phyloP scores from a whole-genome alignment of 2,113 vertebrate genomes.

The Lutjanus erythropterus region DNA sequence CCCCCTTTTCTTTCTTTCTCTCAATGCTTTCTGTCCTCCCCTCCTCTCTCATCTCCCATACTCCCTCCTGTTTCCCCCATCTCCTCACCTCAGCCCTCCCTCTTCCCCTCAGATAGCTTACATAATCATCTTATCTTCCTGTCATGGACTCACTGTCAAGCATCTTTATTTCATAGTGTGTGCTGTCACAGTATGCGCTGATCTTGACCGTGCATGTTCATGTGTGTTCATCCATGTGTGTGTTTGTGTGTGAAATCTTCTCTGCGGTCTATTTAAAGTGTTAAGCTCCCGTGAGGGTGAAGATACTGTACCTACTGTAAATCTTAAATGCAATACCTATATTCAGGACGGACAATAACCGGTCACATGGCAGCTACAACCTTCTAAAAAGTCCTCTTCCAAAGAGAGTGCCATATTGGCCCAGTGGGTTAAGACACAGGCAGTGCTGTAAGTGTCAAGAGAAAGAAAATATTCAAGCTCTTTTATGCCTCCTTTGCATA shows the following conservation, averaged over 20 bases:
- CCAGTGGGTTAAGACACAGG: background rate
- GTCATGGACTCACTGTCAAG: conserved; percentile 49
- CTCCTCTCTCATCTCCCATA: background rate
- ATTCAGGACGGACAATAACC: conserved; percentile 2
- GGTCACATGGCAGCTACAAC: background rate
- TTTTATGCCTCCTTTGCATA: no score
- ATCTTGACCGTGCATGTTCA: background rate
- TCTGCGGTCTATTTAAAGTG: conserved; percentile 53
- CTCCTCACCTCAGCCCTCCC: conserved; percentile 22
- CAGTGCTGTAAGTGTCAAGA: background rate
- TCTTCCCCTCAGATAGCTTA: conserved; percentile 45
- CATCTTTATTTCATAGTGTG: conserved; percentile 60
- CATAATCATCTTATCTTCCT: conserved; percentile 63
- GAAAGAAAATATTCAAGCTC: background rate
- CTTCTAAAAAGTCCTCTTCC: background rate
- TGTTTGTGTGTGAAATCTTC: conserved; percentile 14
- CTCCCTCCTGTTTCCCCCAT: background rate
- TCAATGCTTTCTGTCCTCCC: background rate
- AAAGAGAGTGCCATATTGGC: background rate
- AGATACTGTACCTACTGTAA: conserved; percentile 21
- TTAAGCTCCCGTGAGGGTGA: conserved; percentile 5
- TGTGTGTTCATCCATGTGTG: conserved; percentile 6
- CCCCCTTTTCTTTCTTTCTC: background rate
- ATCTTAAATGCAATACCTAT: conserved; percentile 39
- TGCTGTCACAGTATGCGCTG: conserved; percentile 9